Percentiles rank a stretch among this genome's conserved stretches.
Evolutionary conservation across 2,113 vertebrate species (phyloP).

Genomic region (Gorsachius goisagi): DNA sequence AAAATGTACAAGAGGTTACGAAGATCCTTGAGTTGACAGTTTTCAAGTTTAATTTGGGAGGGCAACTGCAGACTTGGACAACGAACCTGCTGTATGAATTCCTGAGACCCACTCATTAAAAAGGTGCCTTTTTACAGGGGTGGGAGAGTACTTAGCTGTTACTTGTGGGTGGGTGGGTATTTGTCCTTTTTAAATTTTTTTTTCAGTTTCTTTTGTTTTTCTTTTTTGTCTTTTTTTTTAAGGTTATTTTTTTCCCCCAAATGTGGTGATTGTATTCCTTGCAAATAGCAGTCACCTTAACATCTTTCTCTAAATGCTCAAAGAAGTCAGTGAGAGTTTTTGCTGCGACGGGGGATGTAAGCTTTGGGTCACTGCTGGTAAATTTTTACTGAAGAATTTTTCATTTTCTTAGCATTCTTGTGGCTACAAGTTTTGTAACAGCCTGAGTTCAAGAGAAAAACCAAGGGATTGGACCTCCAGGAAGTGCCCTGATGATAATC

Average conservation of each 20-base stretch:
- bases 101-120: background rate
- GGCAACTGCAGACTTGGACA: background rate
- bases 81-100: background rate
- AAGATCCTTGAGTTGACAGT: background rate
- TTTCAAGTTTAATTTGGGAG: constrained; percentile 4
- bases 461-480: constrained; percentile 71
- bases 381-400: constrained; percentile 1
- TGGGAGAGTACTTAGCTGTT: background rate
- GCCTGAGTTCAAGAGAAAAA: constrained; percentile 17
- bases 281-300: background rate
- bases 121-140: background rate
- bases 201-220: background rate
- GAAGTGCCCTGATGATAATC: constrained; percentile 77
- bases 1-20: background rate
- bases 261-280: background rate
- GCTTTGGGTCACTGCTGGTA: background rate
- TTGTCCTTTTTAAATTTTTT: background rate
- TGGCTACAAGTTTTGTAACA: background rate
- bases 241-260: background rate
- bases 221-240: background rate
- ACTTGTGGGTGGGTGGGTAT: background rate
- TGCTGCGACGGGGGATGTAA: background rate
- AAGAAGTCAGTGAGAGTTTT: background rate
- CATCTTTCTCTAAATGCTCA: background rate
- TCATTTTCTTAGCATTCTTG: background rate